Conservation (phyloP, 2,113 vertebrate species). For the Phaethon lepturus region DNA sequence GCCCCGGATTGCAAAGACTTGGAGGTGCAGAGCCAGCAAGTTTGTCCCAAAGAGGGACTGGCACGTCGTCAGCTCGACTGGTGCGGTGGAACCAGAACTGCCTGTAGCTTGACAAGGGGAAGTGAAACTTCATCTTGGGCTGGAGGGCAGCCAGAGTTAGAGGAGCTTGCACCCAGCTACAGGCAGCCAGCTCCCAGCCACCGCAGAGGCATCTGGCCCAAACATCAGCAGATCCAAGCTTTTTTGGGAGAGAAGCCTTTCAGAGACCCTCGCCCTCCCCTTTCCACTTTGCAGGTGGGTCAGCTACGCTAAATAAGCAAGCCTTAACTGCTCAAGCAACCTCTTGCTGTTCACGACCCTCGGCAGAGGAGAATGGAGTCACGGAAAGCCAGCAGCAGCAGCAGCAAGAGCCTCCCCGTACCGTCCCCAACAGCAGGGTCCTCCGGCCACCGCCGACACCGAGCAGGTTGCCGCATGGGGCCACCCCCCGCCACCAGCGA, state of each 20-base stretch:
- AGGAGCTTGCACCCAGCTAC: neutral
- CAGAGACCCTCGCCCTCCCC: neutral
- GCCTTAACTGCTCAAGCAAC: accelerated
- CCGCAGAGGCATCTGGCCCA: accelerated
- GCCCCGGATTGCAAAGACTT: neutral
- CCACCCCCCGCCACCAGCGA: neutral
- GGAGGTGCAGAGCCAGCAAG: conserved; percentile 3
- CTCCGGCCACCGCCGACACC: accelerated
- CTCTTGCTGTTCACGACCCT: accelerated
- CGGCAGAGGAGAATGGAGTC: accelerated
- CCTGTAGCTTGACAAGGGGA: conserved; percentile 9
- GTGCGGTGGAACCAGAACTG: conserved; percentile 34
- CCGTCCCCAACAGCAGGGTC: neutral
- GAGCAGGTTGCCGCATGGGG: accelerated
- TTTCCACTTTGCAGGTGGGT: neutral
- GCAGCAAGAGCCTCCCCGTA: accelerated
- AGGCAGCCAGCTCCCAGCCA: neutral
- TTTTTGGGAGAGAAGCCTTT: neutral
- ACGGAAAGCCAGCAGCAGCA: neutral
- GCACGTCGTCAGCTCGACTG: neutral
- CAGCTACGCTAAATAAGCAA: neutral
- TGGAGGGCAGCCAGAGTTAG: conserved; percentile 22
- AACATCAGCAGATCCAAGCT: neutral
- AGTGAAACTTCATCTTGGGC: conserved; percentile 7
- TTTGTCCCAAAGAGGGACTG: neutral